Conservation (phyloP, 2,888 invertebrate species). For the Heliconius cydno region DNA sequence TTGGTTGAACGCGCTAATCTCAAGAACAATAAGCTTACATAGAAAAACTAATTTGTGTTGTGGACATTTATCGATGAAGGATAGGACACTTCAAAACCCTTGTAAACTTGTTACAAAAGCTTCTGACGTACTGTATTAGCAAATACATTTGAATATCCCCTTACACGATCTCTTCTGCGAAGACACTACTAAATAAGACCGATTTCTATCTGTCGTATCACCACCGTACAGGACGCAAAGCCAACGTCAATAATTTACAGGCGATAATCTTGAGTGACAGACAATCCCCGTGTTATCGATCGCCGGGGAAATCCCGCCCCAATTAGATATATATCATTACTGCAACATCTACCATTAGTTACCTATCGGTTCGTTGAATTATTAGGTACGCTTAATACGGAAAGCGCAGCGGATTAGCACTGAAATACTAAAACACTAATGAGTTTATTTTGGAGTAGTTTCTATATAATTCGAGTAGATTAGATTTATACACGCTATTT, state of each 20-base stretch:
- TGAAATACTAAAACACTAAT: slow-evolving; percentile 1
- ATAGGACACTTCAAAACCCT: too few relatives aligned
- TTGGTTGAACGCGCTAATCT: too few relatives aligned
- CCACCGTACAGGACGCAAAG: slow-evolving; percentile 23
- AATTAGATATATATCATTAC: slow-evolving; percentile 29
- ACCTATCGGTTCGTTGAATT: slow-evolving; percentile 21
- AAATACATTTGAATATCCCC: not conserved
- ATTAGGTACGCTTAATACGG: slow-evolving; percentile 3
- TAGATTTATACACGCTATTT: not conserved
- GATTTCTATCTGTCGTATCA: slow-evolving; percentile 3
- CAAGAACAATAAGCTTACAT: too few relatives aligned
- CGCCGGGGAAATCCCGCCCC: slow-evolving; percentile 22
- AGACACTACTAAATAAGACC: not conserved
- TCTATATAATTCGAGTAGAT: not conserved
- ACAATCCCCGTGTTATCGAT: slow-evolving; percentile 27
- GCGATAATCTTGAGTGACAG: slow-evolving; percentile 42
- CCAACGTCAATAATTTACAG: slow-evolving; percentile 23
- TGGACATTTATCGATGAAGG: too few relatives aligned
- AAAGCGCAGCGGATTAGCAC: slow-evolving; percentile 8
- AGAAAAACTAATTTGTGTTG: too few relatives aligned
- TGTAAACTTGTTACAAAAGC: not conserved
- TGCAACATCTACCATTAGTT: slow-evolving; percentile 20
- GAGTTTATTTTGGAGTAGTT: slow-evolving; percentile 2
- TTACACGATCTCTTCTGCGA: not conserved
- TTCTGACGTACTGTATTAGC: not conserved